Conservation (phyloP, 1,140 invertebrate genomes). For the Glomeris maerens region DNA sequence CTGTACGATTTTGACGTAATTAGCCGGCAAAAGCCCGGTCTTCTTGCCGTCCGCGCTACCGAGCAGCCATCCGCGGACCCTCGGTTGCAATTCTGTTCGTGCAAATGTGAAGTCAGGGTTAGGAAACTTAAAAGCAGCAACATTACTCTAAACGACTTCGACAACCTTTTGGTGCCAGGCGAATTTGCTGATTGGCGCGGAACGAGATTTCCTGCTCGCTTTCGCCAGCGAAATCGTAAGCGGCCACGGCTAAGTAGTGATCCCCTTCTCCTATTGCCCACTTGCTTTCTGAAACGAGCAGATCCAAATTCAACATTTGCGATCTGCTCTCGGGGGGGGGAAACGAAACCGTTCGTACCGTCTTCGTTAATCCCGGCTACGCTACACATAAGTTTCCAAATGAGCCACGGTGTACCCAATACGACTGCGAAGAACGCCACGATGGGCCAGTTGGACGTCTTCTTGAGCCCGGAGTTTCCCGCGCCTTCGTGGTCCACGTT, state of each 20-base stretch:
- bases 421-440: constrained; percentile 70
- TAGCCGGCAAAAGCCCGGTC: constrained; percentile 29
- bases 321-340: constrained; percentile 1
- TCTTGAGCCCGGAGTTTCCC: constrained; percentile 9
- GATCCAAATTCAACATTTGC: constrained; percentile 14
- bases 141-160: background rate
- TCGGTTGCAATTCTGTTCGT: constrained; percentile 24
- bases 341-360: constrained; percentile 31
- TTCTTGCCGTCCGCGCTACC: constrained; percentile 28
- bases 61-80: constrained; percentile 31
- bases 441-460: constrained; percentile 37
- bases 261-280: constrained; percentile 49
- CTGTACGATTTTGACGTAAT: constrained; percentile 26
- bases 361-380: constrained; percentile 39
- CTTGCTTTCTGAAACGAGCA: constrained; percentile 24
- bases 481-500: too few relatives aligned
- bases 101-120: too few relatives aligned
- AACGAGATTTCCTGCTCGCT: constrained; percentile 62
- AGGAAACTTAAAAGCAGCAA: background rate
- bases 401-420: constrained; percentile 75
- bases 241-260: constrained; percentile 51
- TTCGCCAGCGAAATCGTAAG: constrained; percentile 59
- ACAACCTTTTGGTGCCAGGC: constrained; percentile 58
- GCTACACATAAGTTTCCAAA: constrained; percentile 63
- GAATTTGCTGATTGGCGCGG: constrained; percentile 55